These are phyloP conservation scores for Pipistrellus nathusii DNA, from an alignment of 2,797 vertebrate genomes.

Conservation along the genomic window DNA sequence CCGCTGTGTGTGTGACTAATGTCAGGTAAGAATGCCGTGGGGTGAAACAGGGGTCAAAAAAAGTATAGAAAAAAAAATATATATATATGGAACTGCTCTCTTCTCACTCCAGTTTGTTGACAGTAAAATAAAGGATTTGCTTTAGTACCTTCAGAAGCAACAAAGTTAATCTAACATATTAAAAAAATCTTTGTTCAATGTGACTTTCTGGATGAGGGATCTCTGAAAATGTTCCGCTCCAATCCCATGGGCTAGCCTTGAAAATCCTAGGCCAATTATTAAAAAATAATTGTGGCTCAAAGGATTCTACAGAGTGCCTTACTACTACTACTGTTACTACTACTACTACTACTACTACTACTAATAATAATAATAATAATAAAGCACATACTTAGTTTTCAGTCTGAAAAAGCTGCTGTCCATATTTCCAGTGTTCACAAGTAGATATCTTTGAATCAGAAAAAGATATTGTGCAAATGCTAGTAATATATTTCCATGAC, in stretches of 20 bases:
- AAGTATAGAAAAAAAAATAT: background rate
- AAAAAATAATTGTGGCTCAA: background rate
- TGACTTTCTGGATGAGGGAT: background rate
- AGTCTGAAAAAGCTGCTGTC: background rate
- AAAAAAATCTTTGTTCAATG: background rate
- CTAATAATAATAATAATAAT: too few relatives aligned
- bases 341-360: background rate
- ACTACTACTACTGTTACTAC: background rate
- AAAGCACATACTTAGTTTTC: background rate
- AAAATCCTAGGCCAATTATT: background rate
- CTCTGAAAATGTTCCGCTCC: background rate
- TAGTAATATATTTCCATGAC: background rate
- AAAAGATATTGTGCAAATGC: conserved; percentile 1
- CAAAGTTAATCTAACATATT: background rate
- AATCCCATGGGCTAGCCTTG: background rate
- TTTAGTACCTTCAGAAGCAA: conserved; percentile 12
- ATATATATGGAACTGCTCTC: background rate
- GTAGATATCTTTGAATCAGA: background rate
- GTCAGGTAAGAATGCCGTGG: conserved; percentile 91
- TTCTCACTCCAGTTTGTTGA: background rate
- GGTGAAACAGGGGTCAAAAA: background rate
- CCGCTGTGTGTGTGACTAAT: conserved; percentile 91
- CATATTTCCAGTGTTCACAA: background rate
- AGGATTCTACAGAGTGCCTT: background rate
- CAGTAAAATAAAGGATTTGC: background rate